Percentiles rank a stretch among this genome's conserved stretches.
phyloP scores from a whole-genome alignment of 2,113 vertebrate species.

The Podocnemis expansa region DNA sequence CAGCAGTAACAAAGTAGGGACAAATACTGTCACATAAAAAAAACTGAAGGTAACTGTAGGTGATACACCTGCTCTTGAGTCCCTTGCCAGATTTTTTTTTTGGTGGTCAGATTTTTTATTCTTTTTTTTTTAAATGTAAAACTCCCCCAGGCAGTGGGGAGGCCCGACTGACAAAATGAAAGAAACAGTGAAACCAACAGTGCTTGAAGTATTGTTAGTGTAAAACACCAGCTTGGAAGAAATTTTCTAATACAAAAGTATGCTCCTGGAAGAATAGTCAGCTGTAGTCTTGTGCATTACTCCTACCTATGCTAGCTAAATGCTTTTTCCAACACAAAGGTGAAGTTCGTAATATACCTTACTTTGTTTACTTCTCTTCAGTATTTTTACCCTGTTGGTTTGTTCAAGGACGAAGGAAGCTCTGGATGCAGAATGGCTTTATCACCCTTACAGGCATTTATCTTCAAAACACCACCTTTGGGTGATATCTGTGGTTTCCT shows the following conservation, averaged over 20 bases:
- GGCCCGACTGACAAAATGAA: too few relatives aligned
- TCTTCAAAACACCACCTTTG: not conserved
- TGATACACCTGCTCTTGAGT: too few relatives aligned
- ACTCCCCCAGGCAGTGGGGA: too few relatives aligned
- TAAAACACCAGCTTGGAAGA: not conserved
- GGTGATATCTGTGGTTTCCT: not conserved
- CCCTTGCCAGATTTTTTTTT: too few relatives aligned
- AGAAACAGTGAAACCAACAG: not conserved
- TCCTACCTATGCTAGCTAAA: not conserved
- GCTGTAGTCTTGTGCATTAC: not conserved
- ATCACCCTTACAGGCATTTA: not conserved
- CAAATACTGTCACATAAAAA: too few relatives aligned
- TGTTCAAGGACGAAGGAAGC: not conserved
- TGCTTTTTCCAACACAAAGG: not conserved
- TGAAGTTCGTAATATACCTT: not conserved
- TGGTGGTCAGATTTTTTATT: too few relatives aligned
- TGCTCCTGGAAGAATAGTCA: too few relatives aligned
- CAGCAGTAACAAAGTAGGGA: too few relatives aligned
- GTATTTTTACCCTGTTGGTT: not conserved
- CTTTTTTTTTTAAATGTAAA: too few relatives aligned
- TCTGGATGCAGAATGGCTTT: not conserved
- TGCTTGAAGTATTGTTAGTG: not conserved
- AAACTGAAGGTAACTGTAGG: too few relatives aligned
- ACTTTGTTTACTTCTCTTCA: not conserved
- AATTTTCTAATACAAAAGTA: too few relatives aligned